Conservation (phyloP, 2,888 invertebrate species). For the Dyspetes luteomarginatus region DNA sequence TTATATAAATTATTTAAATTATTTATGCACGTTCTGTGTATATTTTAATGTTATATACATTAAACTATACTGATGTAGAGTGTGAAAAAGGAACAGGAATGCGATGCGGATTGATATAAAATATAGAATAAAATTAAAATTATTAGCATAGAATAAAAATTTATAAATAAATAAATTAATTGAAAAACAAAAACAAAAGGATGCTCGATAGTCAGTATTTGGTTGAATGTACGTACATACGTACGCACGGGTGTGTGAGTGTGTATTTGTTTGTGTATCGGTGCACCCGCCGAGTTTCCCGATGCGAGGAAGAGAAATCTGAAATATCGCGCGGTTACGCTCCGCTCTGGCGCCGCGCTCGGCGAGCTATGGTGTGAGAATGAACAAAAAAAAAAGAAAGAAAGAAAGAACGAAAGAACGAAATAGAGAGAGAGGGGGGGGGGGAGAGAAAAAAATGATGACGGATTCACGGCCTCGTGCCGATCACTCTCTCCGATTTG, state of each 20-base stretch:
- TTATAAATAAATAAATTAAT: not conserved
- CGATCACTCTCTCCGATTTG: conserved; percentile 61
- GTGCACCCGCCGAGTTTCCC: conserved; percentile 29
- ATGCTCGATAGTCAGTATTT: not conserved
- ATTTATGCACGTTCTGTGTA: no score
- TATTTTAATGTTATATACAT: no score
- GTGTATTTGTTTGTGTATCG: no score
- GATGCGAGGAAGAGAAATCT: conserved; percentile 61
- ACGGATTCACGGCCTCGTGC: conserved; percentile 66
- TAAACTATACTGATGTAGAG: no score
- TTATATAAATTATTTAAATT: no score
- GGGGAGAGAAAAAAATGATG: conserved; percentile 53
- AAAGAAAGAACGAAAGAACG: not conserved
- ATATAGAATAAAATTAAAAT: not conserved
- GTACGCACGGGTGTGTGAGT: no score
- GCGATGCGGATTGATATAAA: not conserved
- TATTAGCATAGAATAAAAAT: not conserved
- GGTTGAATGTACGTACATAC: not conserved
- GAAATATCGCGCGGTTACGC: conserved; percentile 57
- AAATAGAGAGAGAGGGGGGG: not conserved
- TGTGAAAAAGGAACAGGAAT: not conserved
- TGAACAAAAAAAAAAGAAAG: not conserved
- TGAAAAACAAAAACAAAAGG: not conserved
- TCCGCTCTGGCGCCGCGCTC: conserved; percentile 51
- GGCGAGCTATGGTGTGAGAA: not conserved